These are phyloP conservation scores for Desmodus rotundus DNA, from an alignment of 2,113 vertebrate species.

Conservation along the genomic window DNA sequence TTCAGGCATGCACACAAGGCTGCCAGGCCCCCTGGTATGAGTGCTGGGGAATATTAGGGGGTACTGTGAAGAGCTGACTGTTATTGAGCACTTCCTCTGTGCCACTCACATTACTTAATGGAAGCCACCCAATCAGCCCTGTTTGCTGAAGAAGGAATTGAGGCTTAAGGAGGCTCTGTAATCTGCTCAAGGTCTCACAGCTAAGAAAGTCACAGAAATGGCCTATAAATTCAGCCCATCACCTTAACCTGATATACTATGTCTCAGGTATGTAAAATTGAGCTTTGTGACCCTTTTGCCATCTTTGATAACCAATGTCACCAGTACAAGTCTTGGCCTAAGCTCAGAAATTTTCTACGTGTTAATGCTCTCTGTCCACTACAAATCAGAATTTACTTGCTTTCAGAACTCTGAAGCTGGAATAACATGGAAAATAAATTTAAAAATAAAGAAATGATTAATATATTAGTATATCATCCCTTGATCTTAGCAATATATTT, in stretches of 20 bases:
- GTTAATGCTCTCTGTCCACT: not conserved
- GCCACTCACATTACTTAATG: not conserved
- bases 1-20: not conserved
- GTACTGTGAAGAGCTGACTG: not conserved
- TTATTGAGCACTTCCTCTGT: not conserved
- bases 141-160: not conserved
- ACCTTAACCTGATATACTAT: not conserved
- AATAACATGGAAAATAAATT: not conserved
- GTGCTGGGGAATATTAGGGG: not conserved
- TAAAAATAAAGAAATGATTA: not conserved
- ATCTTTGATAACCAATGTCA: not conserved
- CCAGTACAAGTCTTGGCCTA: not conserved
- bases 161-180: not conserved
- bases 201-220: not conserved
- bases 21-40: not conserved
- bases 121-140: not conserved
- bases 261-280: not conserved
- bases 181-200: not conserved
- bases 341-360: not conserved
- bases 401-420: not conserved
- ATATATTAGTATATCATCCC: not conserved
- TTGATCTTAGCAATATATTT: not conserved
- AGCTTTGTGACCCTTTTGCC: not conserved
- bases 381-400: not conserved
- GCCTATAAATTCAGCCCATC: not conserved